These are phyloP conservation scores for Pseudanteris insignis DNA, from an alignment of 2,888 invertebrate species.

Conservation along the genomic window DNA sequence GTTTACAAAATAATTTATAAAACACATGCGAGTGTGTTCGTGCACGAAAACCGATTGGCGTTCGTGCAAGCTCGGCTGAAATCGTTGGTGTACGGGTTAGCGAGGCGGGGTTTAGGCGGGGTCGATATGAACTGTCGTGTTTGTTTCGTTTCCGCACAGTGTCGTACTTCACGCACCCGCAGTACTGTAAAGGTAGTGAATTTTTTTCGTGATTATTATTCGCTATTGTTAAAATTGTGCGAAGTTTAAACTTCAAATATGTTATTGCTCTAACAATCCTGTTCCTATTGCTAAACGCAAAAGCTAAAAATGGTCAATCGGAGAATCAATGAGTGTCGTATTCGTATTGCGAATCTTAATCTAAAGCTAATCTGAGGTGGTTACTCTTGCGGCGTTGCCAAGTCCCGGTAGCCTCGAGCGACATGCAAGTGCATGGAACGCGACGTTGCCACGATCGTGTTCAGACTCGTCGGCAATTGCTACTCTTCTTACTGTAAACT, in stretches of 20 bases:
- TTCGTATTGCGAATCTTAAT: slow-evolving; percentile 37
- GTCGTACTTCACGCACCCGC: slow-evolving; percentile 53
- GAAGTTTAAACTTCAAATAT: too few species aligned
- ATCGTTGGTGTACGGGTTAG: slow-evolving; percentile 51
- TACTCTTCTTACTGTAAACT: too few species aligned
- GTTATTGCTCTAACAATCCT: too few species aligned
- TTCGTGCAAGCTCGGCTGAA: slow-evolving; percentile 48
- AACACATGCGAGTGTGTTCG: too few species aligned
- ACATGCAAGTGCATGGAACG: too few species aligned
- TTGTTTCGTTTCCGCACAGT: slow-evolving; percentile 53
- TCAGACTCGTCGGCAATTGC: too few species aligned
- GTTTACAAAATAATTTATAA: too few species aligned
- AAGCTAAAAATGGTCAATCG: slow-evolving; percentile 25
- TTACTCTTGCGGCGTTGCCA: too few species aligned
- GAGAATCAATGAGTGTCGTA: slow-evolving; percentile 26
- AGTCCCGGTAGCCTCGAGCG: too few species aligned
- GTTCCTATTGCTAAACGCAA: slow-evolving; percentile 1
- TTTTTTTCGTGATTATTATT: slow-evolving; percentile 13
- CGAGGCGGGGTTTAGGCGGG: slow-evolving; percentile 64
- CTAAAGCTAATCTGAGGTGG: slow-evolving; percentile 34
- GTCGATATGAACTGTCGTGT: slow-evolving; percentile 57
- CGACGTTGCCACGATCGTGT: too few species aligned
- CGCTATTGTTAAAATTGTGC: slow-evolving; percentile 6
- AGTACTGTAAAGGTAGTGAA: slow-evolving; percentile 34
- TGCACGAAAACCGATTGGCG: background rate